Evolutionary conservation across 2,888 invertebrate genomes (phyloP), one percentile per base, ranked within the genome.

Genomic region (Perithous albicinctus): DNA sequence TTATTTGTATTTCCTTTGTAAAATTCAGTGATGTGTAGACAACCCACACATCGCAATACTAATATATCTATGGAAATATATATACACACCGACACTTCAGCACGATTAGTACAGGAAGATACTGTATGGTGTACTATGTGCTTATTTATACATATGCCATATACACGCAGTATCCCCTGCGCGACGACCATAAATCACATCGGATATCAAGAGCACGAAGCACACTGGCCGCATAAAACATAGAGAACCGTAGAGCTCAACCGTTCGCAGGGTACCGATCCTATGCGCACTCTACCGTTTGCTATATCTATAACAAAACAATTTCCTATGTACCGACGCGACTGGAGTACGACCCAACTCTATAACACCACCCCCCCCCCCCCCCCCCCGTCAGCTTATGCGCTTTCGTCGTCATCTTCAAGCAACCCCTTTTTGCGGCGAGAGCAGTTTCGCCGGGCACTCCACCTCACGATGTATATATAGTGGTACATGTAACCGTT

Each of bases 341-440:
- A 59, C 64, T 38, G 29, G 72, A 46, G 70, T 70, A 78, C 69
- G 74, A 80, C 18, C 43, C 6, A 23, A 43, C 1, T n/a, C 8
- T 51, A 41, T 46, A 29, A 69, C 15, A 78, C 67, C 38, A 38
- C 54, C 35, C 41, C 18, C 35, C 43, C 32, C n/a, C 10, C 46
- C 35, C 23, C 12, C 20, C n/a, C 10, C 46, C 35, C 23, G 3
- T 8, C 10, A 32, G 29, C 78, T 63, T 78, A 59, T 78, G 78
- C 81, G 48, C 63, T 82, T 69, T 56, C 64, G 78, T 78, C 66
- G 74, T 75, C 75, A 66, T 84, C 75, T 80, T 74, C 63, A 66
- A n/a, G 66, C 4, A 12, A 26, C 18, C 48, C 54, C 32, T 78
- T 46, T 66, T 74, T 74, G 54, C 46, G 26, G 56, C 29, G 54